Evolutionary conservation across 2,113 vertebrate species (phyloP).

Genomic region (Chloroceryle aenea): DNA sequence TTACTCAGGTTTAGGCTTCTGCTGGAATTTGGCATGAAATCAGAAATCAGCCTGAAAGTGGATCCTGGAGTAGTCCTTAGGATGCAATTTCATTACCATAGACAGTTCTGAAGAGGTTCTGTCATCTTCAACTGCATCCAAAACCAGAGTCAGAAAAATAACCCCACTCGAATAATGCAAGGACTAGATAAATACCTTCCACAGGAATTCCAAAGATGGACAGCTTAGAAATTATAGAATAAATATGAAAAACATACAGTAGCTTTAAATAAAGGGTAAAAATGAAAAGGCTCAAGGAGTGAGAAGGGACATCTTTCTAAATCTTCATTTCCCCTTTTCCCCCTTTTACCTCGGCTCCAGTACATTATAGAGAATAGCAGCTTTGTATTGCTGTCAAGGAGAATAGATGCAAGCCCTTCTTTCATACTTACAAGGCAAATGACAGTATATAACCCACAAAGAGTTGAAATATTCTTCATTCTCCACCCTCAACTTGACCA

Average conservation of each 20-base stretch:
- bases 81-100: neutral
- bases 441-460: neutral
- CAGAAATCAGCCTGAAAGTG: neutral
- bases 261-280: neutral
- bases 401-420: neutral
- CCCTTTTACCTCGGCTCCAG: neutral
- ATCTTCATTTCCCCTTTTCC: neutral
- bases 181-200: neutral
- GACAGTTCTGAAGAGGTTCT: neutral
- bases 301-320: neutral
- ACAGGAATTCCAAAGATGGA: neutral
- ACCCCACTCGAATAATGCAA: neutral
- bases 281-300: neutral
- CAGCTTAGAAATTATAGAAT: neutral
- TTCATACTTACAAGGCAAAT: neutral
- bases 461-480: slow-evolving; percentile 33
- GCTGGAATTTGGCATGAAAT: neutral
- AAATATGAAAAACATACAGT: neutral
- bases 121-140: neutral
- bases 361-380: neutral
- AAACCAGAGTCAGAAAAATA: neutral
- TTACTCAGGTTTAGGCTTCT: neutral
- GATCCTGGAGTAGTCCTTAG: neutral
- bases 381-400: neutral
- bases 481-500: slow-evolving; percentile 43